phyloP scores from a whole-genome alignment of 2,797 vertebrate species.

The Mormyrops attenuatus region DNA sequence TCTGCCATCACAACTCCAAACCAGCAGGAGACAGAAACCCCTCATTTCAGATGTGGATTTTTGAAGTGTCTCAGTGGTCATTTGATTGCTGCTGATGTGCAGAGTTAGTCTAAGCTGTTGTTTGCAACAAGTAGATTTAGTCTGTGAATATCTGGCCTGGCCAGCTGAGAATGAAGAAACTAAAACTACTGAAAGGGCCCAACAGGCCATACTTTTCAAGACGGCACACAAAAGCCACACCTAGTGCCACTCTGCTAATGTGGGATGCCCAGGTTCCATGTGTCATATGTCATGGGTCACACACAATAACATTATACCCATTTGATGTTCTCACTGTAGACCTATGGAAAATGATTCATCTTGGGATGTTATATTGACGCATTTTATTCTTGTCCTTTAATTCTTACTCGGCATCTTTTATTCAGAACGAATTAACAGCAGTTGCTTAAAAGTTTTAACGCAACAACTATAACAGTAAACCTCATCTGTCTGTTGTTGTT shows the following conservation, averaged over 20 bases:
- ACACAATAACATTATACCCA: neutral
- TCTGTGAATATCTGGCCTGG: neutral
- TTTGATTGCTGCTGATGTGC: neutral
- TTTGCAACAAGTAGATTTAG: neutral
- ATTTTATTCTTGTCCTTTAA: neutral
- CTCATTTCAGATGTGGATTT: neutral
- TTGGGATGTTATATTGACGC: neutral
- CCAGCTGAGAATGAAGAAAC: neutral
- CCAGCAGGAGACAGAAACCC: neutral
- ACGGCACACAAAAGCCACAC: neutral
- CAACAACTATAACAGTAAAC: slow-evolving; percentile 14
- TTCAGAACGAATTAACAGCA: neutral
- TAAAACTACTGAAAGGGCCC: neutral
- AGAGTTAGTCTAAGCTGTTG: neutral
- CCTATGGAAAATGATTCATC: neutral
- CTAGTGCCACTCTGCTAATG: neutral
- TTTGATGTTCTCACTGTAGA: neutral
- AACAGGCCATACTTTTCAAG: neutral
- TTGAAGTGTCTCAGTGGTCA: neutral
- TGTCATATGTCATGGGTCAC: neutral
- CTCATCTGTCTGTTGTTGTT: slow-evolving; percentile 13
- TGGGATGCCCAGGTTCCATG: neutral
- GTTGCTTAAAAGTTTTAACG: slow-evolving; percentile 20
- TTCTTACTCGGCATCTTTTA: neutral
- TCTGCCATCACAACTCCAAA: neutral